phyloP scores from a whole-genome alignment of 2,797 vertebrate genomes.

The Siniperca obscura region DNA sequence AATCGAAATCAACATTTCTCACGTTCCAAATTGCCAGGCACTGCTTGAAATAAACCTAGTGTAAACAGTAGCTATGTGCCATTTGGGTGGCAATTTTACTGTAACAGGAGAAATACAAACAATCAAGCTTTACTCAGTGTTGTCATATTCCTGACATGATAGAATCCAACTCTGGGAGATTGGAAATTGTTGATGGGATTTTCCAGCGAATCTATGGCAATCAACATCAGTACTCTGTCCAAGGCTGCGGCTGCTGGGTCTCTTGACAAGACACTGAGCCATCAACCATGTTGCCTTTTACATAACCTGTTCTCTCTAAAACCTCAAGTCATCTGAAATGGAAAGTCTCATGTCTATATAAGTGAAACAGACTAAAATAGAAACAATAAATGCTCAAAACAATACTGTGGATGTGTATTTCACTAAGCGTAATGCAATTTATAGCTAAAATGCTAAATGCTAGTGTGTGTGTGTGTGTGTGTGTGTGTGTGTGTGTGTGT shows the following conservation, averaged over 20 bases:
- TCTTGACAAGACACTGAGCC: slow-evolving; percentile 9
- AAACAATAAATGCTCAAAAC: neutral
- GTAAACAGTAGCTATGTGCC: slow-evolving; percentile 18
- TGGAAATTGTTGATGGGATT: slow-evolving; percentile 51
- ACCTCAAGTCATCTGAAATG: slow-evolving; percentile 10
- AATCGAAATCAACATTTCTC: slow-evolving; percentile 24
- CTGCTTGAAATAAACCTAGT: slow-evolving; percentile 4
- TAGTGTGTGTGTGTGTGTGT: too few species aligned
- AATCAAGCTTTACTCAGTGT: slow-evolving; percentile 20
- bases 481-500: too few species aligned
- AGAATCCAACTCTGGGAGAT: slow-evolving; percentile 29
- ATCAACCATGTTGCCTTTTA: neutral
- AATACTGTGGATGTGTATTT: neutral
- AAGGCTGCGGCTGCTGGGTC: slow-evolving; percentile 17
- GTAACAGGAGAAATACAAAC: slow-evolving; percentile 29
- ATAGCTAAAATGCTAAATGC: neutral
- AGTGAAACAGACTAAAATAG: neutral
- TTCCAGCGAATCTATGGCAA: slow-evolving; percentile 27
- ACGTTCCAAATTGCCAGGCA: neutral
- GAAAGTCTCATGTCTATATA: neutral
- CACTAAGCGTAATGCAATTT: neutral
- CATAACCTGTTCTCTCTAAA: slow-evolving; percentile 12
- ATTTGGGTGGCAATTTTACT: slow-evolving; percentile 5
- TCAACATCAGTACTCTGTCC: neutral
- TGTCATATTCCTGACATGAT: slow-evolving; percentile 28